Percentiles rank a stretch among this genome's conserved stretches.
Evolutionary conservation across 1,140 invertebrate genomes (phyloP).

Genomic region (Chrysoperla carnea): DNA sequence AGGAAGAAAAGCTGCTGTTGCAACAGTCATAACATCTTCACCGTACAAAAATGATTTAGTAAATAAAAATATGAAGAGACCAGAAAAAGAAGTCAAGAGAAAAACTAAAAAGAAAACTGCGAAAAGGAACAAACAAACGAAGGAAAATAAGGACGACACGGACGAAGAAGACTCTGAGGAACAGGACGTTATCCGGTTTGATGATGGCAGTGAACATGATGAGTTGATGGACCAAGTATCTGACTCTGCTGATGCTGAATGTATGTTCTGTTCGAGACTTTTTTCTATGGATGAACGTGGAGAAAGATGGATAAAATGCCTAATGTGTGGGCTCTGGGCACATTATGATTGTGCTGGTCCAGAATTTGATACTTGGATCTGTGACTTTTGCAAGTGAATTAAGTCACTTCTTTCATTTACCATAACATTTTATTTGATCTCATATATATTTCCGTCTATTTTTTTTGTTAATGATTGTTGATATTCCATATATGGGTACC

Average conservation of each 20-base stretch:
- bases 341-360: not conserved
- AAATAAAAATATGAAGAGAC: too few relatives aligned
- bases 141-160: not conserved
- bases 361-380: not conserved
- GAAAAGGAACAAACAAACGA: not conserved
- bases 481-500: not conserved
- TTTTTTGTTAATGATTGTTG: not conserved
- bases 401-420: not conserved
- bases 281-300: not conserved
- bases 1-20: slow-evolving; percentile 1
- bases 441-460: not conserved
- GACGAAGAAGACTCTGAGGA: not conserved
- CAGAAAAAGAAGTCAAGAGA: too few relatives aligned
- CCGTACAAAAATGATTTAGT: too few relatives aligned
- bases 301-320: not conserved
- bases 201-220: not conserved
- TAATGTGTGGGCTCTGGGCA: slow-evolving; percentile 1
- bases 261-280: not conserved
- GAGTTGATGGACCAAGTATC: slow-evolving; percentile 1
- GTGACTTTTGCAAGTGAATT: not conserved
- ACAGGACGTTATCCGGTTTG: too few relatives aligned
- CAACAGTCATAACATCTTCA: too few relatives aligned
- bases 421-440: not conserved
- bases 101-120: too few relatives aligned
- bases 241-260: not conserved